Evolutionary conservation across 1,140 invertebrate genomes (phyloP).

Genomic region (Heliconius eleuchia): DNA sequence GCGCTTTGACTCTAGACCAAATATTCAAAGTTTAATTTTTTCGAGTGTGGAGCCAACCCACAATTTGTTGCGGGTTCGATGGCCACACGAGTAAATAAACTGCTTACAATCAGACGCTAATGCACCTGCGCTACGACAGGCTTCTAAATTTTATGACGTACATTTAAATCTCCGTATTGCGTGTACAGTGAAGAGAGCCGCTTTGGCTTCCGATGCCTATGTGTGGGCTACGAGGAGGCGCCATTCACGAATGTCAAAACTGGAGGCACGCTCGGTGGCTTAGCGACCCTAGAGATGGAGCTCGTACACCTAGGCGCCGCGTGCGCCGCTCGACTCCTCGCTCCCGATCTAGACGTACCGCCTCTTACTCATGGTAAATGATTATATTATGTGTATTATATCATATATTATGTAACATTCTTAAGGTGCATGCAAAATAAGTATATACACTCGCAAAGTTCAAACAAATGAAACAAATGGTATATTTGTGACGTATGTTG

Average conservation of each 20-base stretch:
- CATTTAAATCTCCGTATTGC: constrained; percentile 5
- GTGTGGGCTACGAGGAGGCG: constrained; percentile 94
- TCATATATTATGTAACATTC: background rate
- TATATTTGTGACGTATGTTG: too few relatives aligned
- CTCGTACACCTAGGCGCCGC: constrained; percentile 94
- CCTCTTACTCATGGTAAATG: constrained; percentile 51
- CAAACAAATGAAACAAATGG: too few relatives aligned
- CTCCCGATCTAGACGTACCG: constrained; percentile 66
- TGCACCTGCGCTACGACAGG: too few relatives aligned
- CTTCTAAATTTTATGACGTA: too few relatives aligned
- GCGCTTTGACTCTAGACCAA: too few relatives aligned
- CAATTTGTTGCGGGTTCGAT: too few relatives aligned
- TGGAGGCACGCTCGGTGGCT: constrained; percentile 93
- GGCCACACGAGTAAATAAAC: too few relatives aligned
- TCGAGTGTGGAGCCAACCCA: too few relatives aligned
- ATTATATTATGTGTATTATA: background rate
- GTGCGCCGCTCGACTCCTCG: constrained; percentile 83
- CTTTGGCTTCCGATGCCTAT: constrained; percentile 95
- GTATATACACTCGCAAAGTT: too few relatives aligned
- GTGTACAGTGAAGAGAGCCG: constrained; percentile 72
- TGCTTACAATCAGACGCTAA: too few relatives aligned
- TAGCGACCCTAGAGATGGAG: constrained; percentile 91
- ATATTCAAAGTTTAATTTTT: too few relatives aligned
- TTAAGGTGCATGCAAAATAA: too few relatives aligned
- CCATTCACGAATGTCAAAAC: constrained; percentile 81